These are phyloP conservation scores for Buteo buteo DNA, from an alignment of 2,113 vertebrate genomes.

Conservation along the genomic window DNA sequence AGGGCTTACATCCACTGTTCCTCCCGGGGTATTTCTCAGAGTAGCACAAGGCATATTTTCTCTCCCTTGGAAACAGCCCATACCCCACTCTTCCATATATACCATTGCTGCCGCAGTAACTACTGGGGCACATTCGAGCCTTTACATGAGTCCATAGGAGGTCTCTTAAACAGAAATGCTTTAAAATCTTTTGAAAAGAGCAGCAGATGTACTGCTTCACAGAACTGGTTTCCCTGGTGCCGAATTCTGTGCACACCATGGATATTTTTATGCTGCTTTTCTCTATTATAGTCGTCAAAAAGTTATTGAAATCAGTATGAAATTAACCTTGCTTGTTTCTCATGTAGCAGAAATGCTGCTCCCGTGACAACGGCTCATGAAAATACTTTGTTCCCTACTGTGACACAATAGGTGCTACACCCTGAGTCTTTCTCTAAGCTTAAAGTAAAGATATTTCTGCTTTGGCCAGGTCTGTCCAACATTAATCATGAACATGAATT, in stretches of 20 bases:
- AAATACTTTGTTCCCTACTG: slow-evolving; percentile 23
- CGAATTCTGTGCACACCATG: not conserved
- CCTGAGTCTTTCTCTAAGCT: not conserved
- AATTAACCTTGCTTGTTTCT: slow-evolving; percentile 65
- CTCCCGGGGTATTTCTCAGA: not conserved
- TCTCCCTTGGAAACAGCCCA: not conserved
- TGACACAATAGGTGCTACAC: not conserved
- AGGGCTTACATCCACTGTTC: not conserved
- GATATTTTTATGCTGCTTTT: slow-evolving; percentile 53
- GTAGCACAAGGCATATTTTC: not conserved
- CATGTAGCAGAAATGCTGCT: slow-evolving; percentile 10
- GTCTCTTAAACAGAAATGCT: slow-evolving; percentile 46
- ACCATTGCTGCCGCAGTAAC: not conserved
- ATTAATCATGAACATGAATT: not conserved
- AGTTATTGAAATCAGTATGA: slow-evolving; percentile 52
- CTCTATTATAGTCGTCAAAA: slow-evolving; percentile 25
- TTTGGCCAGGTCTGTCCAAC: not conserved
- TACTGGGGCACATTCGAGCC: not conserved
- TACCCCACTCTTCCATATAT: rapidly evolving
- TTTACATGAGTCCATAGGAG: slow-evolving; percentile 55
- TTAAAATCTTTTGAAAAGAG: slow-evolving; percentile 54
- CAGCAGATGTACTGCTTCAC: slow-evolving; percentile 16
- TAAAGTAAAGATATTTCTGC: slow-evolving; percentile 26
- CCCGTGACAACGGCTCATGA: slow-evolving; percentile 18
- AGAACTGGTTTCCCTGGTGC: slow-evolving; percentile 47